Evolutionary conservation across 2,113 vertebrate genomes (phyloP), one percentile per base, ranked within the genome.

Genomic region (Nipponia nippon): DNA sequence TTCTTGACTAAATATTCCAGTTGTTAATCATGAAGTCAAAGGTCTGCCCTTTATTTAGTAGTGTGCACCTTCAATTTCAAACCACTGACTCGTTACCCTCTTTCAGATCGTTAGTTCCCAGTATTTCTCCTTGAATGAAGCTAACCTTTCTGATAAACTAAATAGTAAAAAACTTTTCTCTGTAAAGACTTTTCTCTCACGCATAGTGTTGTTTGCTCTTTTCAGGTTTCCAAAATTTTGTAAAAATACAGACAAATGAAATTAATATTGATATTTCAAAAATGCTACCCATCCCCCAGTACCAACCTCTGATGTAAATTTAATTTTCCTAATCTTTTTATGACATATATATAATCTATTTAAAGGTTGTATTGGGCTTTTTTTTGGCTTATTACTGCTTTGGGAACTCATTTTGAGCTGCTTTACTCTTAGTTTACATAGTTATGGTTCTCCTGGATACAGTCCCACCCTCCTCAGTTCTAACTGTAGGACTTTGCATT

Each of bases 211-310:
- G 42, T 55, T 87, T 83, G 20, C 9, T 79, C 5, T 52, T 58
- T 69, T 63, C 42, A 73, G 10, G 8, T 56, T 83, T 46, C 17
- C 17, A 56, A 46, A 44, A 13, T 32, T 13, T 61, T 63, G 8
- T 46, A 32, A 52, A 81, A 87, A 42, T 32, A 66, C 10, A 36
- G 10, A 40, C 6, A 56, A 61, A 70, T 9, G 4, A 71, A 59
- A 58, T n/a, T 26, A 81, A 40, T 32, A 44, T 20, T 55, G n/a
- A 7, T 34, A 80, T 47, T 66, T 75, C 32, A 81, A 10, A 12
- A 83, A 58, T 16, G 11, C 23, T 79, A 29, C 4, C 0, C 7
- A 6, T 6, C 2, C 18, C 26, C 7, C 29, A 16, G 4, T 44
- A 59, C 4, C 17, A 56, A 63, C 8, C 16, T 34, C 62, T 50